A percentile compares a stretch with the other conserved stretches of the same genome.
These are phyloP conservation scores for Eurytoma californica DNA, from an alignment of 2,888 invertebrate species.

Conservation along the genomic window DNA sequence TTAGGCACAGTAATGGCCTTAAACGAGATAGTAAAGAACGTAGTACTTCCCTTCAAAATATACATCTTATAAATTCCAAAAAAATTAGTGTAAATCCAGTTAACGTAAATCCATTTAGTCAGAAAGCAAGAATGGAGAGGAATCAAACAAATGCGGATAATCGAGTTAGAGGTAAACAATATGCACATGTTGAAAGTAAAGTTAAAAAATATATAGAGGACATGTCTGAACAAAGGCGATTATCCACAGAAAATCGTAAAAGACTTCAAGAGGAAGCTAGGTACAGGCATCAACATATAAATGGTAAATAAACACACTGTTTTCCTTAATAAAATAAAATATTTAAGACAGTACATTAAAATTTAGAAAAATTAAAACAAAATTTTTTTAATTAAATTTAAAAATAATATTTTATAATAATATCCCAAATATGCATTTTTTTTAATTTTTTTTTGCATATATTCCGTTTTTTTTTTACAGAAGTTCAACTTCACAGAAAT, in stretches of 20 bases:
- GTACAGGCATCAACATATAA: slow-evolving; percentile 20
- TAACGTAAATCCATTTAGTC: slow-evolving; percentile 48
- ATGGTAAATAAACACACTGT: slow-evolving; percentile 33
- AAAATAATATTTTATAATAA: slow-evolving; percentile 2
- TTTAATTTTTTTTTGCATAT: too few species aligned
- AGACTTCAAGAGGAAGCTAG: slow-evolving; percentile 48
- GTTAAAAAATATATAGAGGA: slow-evolving; percentile 68
- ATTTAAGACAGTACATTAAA: background rate
- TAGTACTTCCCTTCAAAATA: slow-evolving; percentile 70
- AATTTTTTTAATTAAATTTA: slow-evolving; percentile 3
- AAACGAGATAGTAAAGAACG: slow-evolving; percentile 61
- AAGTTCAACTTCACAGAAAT: slow-evolving; percentile 36
- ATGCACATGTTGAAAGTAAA: slow-evolving; percentile 68
- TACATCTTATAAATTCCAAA: slow-evolving; percentile 57
- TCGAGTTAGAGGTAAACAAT: slow-evolving; percentile 54
- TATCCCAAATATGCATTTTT: background rate
- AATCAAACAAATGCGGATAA: slow-evolving; percentile 30
- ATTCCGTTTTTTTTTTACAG: slow-evolving; percentile 25
- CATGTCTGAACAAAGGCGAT: slow-evolving; percentile 59
- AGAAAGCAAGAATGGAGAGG: slow-evolving; percentile 51
- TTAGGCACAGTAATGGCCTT: slow-evolving; percentile 57
- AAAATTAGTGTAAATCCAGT: slow-evolving; percentile 32
- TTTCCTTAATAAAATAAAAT: background rate
- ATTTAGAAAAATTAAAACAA: background rate
- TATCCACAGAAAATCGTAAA: slow-evolving; percentile 56